phyloP scores from a whole-genome alignment of 2,888 invertebrate species.

The Dynastes tityus region DNA sequence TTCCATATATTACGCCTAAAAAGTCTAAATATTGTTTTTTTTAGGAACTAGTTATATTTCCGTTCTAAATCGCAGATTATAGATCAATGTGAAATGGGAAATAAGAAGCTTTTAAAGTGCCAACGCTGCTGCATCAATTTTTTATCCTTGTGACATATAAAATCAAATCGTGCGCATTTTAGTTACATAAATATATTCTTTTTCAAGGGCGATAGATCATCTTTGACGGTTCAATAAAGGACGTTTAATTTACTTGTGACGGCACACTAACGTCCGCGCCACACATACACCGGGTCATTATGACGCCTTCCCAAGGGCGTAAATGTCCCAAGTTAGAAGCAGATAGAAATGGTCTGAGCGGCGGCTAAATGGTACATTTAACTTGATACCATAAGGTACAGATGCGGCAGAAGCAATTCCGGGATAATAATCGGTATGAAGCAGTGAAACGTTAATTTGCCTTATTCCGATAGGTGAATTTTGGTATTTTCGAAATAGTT shows the following conservation, averaged over 20 bases:
- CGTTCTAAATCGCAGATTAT: too few relatives aligned
- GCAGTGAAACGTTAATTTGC: not conserved
- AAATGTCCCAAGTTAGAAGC: conserved; percentile 6
- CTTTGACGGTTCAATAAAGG: conserved; percentile 30
- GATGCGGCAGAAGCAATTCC: not conserved
- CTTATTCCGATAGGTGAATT: too few relatives aligned
- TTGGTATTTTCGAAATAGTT: too few relatives aligned
- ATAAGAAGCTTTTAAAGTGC: too few relatives aligned
- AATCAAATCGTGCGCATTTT: not conserved
- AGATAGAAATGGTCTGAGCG: conserved; percentile 13
- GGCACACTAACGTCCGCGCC: conserved; percentile 18
- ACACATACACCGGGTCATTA: conserved; percentile 23
- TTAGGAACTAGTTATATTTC: too few relatives aligned
- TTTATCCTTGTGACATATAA: not conserved
- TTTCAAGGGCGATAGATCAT: conserved; percentile 22
- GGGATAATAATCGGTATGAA: conserved; percentile 2
- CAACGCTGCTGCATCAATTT: not conserved
- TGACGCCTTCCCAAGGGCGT: conserved; percentile 16
- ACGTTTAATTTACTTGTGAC: conserved; percentile 35
- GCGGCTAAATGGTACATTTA: conserved; percentile 29
- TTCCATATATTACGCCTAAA: too few relatives aligned
- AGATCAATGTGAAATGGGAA: too few relatives aligned
- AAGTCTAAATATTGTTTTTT: too few relatives aligned
- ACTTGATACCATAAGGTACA: conserved; percentile 31
- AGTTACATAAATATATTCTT: not conserved